A percentile compares a stretch with the other conserved stretches of the same genome.
Evolutionary conservation across 2,888 invertebrate species (phyloP).

Genomic region (Gerosis bhagava): DNA sequence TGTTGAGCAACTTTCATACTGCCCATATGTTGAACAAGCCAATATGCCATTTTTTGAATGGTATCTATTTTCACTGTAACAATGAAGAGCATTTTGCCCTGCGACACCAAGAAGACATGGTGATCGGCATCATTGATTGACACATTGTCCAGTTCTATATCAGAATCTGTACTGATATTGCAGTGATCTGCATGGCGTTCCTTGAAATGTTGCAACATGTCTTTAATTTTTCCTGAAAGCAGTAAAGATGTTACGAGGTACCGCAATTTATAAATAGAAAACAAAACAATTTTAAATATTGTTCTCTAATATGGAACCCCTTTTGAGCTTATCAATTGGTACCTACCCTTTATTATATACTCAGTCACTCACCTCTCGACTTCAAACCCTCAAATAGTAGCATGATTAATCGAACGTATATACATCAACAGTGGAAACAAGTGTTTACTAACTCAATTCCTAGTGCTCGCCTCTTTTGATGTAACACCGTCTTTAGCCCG

Average conservation of each 20-base stretch:
- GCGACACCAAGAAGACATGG: constrained; percentile 51
- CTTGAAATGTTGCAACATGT: constrained; percentile 65
- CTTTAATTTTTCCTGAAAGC: constrained; percentile 56
- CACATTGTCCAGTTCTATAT: constrained; percentile 43
- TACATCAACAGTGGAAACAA: constrained; percentile 49
- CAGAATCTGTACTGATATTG: constrained; percentile 50
- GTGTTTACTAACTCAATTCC: constrained; percentile 56
- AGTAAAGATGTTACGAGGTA: no score
- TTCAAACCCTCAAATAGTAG: no score
- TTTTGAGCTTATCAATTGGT: no score
- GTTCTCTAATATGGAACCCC: no score
- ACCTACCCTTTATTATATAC: no score
- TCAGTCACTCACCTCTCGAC: no score
- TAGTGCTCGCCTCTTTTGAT: constrained; percentile 58
- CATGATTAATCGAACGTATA: no score
- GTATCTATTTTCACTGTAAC: constrained; percentile 66
- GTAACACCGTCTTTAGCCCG: constrained; percentile 53
- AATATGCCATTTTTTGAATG: constrained; percentile 62
- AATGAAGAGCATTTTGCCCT: constrained; percentile 59
- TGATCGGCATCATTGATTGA: constrained; percentile 48
- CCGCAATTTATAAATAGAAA: no score
- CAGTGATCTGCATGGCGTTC: constrained; percentile 57
- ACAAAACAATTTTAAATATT: no score
- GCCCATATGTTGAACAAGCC: constrained; percentile 66
- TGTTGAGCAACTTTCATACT: constrained; percentile 56